Percentiles rank a stretch among this genome's conserved stretches.
Evolutionary conservation across 2,888 invertebrate species (phyloP).

Genomic region (Torymus tubicola): DNA sequence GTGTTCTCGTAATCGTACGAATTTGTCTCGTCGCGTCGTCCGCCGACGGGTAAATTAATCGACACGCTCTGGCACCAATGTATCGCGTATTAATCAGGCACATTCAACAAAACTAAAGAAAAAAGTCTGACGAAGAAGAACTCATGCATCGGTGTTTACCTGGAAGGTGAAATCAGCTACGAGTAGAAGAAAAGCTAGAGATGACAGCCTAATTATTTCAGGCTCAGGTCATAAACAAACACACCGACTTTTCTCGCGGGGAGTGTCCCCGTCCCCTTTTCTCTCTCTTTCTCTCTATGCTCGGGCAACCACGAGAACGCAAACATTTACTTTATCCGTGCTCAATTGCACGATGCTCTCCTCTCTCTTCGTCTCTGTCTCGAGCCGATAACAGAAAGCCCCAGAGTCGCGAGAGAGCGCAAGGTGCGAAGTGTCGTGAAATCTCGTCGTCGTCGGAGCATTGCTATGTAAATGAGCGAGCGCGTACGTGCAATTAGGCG

Average conservation of each 20-base stretch:
- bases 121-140: too few species aligned
- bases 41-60: conserved; percentile 25
- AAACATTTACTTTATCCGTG: conserved; percentile 50
- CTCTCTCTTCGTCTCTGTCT: neutral
- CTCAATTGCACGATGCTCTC: conserved; percentile 34
- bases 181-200: conserved; percentile 21
- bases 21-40: conserved; percentile 22
- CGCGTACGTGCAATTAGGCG: conserved; percentile 42
- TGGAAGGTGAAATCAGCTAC: conserved; percentile 23
- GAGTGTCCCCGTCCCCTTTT: conserved; percentile 41
- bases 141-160: neutral
- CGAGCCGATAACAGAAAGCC: conserved; percentile 46
- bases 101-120: neutral
- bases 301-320: conserved; percentile 1
- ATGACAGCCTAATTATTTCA: conserved; percentile 40
- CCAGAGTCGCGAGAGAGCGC: neutral
- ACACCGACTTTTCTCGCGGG: conserved; percentile 14
- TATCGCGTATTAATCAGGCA: conserved; percentile 16
- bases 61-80: neutral
- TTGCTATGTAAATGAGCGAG: conserved; percentile 51
- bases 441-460: conserved; percentile 37
- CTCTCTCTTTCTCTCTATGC: neutral
- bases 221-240: conserved; percentile 27
- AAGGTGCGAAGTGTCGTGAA: conserved; percentile 56
- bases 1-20: conserved; percentile 24